These are phyloP conservation scores for Charaxes varanes DNA, from an alignment of 1,140 invertebrate genomes.

Conservation along the genomic window DNA sequence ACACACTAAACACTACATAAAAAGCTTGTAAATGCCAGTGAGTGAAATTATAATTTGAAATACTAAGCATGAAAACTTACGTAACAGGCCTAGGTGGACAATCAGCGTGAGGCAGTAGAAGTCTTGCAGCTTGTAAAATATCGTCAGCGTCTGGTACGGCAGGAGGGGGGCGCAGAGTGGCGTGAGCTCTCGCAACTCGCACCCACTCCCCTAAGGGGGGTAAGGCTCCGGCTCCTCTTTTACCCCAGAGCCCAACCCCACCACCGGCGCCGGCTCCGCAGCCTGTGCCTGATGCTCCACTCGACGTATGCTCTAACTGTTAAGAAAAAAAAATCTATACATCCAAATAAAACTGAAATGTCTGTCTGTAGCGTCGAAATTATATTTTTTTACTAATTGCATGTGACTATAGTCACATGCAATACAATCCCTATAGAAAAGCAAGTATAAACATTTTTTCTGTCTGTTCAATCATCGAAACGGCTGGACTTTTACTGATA, in stretches of 20 bases:
- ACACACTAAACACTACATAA: too few relatives aligned
- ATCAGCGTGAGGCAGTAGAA: conserved; percentile 90
- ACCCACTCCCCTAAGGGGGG: conserved; percentile 93
- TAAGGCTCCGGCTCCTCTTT: conserved; percentile 85
- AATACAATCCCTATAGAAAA: too few relatives aligned
- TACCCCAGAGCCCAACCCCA: conserved; percentile 84
- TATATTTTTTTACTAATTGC: too few relatives aligned
- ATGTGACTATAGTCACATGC: too few relatives aligned
- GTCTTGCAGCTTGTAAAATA: conserved; percentile 88
- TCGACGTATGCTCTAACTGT: conserved; percentile 76
- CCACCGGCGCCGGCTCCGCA: conserved; percentile 50
- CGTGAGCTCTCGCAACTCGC: conserved; percentile 86
- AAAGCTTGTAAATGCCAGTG: too few relatives aligned
- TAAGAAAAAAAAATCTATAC: too few relatives aligned
- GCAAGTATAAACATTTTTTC: too few relatives aligned
- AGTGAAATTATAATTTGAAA: not conserved
- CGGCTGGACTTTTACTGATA: too few relatives aligned
- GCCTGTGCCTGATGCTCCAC: conserved; percentile 17
- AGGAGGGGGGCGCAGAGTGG: conserved; percentile 85
- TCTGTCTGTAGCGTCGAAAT: too few relatives aligned
- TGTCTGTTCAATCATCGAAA: too few relatives aligned
- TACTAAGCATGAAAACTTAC: conserved; percentile 28
- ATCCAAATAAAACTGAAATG: too few relatives aligned
- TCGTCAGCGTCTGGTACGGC: conserved; percentile 88
- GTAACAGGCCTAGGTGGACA: conserved; percentile 85